phyloP scores from a whole-genome alignment of 2,797 vertebrate species.

The Otolemur crassicaudatus region DNA sequence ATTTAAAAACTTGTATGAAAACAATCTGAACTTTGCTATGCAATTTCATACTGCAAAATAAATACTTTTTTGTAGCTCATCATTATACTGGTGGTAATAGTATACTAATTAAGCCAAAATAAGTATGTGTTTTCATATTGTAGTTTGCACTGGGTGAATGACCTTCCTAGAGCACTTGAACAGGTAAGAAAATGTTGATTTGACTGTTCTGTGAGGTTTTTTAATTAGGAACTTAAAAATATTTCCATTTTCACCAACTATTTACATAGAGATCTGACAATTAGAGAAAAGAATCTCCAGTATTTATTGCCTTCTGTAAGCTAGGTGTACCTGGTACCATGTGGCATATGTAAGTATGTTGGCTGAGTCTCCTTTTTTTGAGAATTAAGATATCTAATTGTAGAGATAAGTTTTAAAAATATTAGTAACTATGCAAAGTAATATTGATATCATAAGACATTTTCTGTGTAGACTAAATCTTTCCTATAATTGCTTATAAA shows the following conservation, averaged over 20 bases:
- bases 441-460: constrained; percentile 4
- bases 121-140: constrained; percentile 74
- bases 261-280: not conserved
- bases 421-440: constrained; percentile 8
- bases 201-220: not conserved
- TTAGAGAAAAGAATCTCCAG: constrained; percentile 11
- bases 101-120: not conserved
- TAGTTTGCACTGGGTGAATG: constrained; percentile 98
- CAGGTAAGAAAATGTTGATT: constrained; percentile 89
- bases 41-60: constrained; percentile 31
- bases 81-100: not conserved
- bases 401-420: constrained; percentile 42
- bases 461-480: not conserved
- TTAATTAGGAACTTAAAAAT: constrained; percentile 22
- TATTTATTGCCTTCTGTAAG: constrained; percentile 15
- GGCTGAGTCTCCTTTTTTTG: not conserved
- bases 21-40: not conserved
- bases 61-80: not conserved
- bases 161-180: constrained; percentile 94
- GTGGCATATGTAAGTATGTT: not conserved
- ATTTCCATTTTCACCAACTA: not conserved
- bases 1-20: constrained; percentile 50
- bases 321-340: not conserved
- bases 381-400: constrained; percentile 19
- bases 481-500: not conserved